Percentiles rank a stretch among this genome's conserved stretches.
Evolutionary conservation across 2,797 vertebrate species (phyloP).

Genomic region (Squalus acanthias): DNA sequence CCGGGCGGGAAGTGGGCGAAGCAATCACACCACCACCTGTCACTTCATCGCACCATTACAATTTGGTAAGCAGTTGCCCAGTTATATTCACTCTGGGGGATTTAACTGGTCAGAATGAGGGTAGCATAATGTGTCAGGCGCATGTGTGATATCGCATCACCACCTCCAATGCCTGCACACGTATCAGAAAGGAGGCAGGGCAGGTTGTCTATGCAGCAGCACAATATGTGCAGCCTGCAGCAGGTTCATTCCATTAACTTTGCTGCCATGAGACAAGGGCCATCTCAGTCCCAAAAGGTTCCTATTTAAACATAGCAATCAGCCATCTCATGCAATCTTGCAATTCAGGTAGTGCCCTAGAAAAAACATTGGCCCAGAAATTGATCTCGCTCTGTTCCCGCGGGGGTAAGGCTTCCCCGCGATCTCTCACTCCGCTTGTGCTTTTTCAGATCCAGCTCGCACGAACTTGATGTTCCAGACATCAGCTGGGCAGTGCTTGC

Average conservation of each 20-base stretch:
- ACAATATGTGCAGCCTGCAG: no score
- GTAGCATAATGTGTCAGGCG: background rate
- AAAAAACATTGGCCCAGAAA: background rate
- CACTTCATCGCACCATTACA: background rate
- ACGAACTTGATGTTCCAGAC: no score
- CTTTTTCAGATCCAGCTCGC: no score
- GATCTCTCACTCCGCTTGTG: no score
- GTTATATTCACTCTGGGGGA: background rate
- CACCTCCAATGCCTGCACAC: background rate
- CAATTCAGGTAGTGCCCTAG: background rate
- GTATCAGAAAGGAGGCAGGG: background rate
- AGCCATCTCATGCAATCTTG: no score
- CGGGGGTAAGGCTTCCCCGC: no score
- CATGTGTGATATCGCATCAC: background rate
- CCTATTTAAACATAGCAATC: no score
- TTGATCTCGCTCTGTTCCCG: no score
- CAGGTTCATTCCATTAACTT: no score
- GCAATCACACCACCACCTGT: background rate
- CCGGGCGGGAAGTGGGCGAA: background rate
- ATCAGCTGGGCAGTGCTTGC: no score
- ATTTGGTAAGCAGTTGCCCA: background rate
- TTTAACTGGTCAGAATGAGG: background rate
- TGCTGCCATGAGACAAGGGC: no score
- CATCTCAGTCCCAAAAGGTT: no score
- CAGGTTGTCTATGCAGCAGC: background rate